These are phyloP conservation scores for Zosterops hypoxanthus DNA, from an alignment of 2,113 vertebrate species.

Conservation along the genomic window DNA sequence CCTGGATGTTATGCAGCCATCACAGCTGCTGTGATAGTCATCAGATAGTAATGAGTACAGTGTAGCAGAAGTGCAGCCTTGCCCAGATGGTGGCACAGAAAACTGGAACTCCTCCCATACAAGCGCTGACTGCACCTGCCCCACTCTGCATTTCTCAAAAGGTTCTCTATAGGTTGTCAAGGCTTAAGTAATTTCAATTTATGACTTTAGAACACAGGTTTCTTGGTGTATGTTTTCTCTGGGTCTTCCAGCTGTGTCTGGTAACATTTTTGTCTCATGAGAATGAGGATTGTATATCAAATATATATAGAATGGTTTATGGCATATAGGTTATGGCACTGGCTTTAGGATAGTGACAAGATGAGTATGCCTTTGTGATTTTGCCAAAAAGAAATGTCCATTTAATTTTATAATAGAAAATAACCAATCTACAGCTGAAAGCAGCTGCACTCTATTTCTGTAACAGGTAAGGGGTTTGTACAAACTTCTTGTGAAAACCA, in stretches of 20 bases:
- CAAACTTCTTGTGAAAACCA: background rate
- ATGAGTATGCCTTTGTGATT: background rate
- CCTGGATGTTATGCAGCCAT: background rate
- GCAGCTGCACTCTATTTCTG: background rate
- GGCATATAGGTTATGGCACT: background rate
- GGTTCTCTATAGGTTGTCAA: background rate
- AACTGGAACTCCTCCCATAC: background rate
- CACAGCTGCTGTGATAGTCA: conserved; percentile 20
- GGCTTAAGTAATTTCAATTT: background rate
- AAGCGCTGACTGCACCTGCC: rapidly evolving
- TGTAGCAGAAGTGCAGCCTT: background rate
- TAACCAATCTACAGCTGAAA: background rate
- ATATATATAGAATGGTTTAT: background rate
- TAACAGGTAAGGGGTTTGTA: background rate
- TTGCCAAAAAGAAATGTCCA: background rate
- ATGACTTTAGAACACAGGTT: background rate
- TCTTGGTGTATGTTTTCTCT: background rate
- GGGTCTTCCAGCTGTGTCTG: background rate
- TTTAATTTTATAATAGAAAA: background rate
- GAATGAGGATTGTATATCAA: background rate
- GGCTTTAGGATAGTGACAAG: background rate
- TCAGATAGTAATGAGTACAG: background rate
- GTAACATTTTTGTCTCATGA: background rate
- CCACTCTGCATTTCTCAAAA: background rate
- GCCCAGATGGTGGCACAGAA: conserved; percentile 7